Percentiles rank a stretch among this genome's conserved stretches.
Conservation (phyloP, 2,797 vertebrate species). For the Pristis pectinata region DNA sequence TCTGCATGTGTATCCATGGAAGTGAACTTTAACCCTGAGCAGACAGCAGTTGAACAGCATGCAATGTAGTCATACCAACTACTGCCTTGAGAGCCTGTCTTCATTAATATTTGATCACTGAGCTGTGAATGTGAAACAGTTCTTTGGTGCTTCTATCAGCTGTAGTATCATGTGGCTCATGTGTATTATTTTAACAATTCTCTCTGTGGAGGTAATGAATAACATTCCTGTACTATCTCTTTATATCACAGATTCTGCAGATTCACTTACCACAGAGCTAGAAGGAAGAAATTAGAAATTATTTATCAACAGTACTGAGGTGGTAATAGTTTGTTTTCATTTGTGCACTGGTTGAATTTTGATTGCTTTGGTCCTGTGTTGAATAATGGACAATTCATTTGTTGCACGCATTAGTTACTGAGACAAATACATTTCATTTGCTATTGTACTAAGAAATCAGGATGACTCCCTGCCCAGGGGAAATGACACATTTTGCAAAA, state of each 20-base stretch:
- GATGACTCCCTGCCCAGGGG: not conserved
- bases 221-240: not conserved
- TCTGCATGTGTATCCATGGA: not conserved
- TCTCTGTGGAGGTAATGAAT: conserved; percentile 6
- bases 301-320: not conserved
- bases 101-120: not conserved
- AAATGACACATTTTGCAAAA: not conserved
- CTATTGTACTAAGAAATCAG: not conserved
- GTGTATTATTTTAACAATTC: not conserved
- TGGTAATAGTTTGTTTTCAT: not conserved
- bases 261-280: not conserved
- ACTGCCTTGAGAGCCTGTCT: not conserved
- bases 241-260: not conserved
- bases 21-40: not conserved
- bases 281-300: conserved; percentile 7
- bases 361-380: not conserved
- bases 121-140: not conserved
- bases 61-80: not conserved
- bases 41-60: not conserved
- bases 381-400: not conserved
- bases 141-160: not conserved
- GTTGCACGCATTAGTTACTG: not conserved
- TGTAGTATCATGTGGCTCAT: not conserved
- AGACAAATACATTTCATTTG: not conserved
- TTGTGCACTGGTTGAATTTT: not conserved